Evolutionary conservation across 92 coral and sea anemone species (phyloP).

Genomic region (Meandrina meandrites): DNA sequence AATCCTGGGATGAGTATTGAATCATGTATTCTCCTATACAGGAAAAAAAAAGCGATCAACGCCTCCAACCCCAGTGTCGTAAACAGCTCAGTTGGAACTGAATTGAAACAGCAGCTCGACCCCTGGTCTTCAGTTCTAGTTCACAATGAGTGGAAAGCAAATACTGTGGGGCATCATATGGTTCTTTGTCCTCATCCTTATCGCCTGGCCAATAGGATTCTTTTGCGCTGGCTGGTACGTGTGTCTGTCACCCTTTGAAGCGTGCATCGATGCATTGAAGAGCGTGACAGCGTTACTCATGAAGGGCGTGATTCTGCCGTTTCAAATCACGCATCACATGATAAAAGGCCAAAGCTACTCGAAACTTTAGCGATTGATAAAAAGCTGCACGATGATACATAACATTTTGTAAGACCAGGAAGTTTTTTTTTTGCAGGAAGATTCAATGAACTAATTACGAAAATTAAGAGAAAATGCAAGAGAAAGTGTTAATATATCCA

Average conservation of each 20-base stretch:
- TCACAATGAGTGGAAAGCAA: slow-evolving; percentile 51
- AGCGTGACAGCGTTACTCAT: slow-evolving; percentile 83
- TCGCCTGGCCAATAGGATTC: slow-evolving; percentile 97
- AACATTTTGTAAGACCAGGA: neutral
- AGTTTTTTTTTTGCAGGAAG: neutral
- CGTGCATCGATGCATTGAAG: slow-evolving; percentile 91
- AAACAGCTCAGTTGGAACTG: neutral
- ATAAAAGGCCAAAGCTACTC: slow-evolving; percentile 73
- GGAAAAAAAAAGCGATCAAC: neutral
- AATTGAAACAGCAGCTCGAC: neutral
- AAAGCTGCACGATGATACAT: neutral
- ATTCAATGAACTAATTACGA: neutral
- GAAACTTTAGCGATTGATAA: neutral
- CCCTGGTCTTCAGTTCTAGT: too few species aligned
- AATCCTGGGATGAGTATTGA: neutral
- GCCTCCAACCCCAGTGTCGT: neutral
- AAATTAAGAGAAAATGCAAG: neutral
- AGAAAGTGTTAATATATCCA: neutral
- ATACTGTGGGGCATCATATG: slow-evolving; percentile 85
- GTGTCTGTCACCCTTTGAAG: slow-evolving; percentile 92
- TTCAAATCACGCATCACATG: slow-evolving; percentile 81
- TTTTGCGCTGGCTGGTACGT: slow-evolving; percentile 99
- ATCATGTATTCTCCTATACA: neutral
- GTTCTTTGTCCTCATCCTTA: slow-evolving; percentile 87
- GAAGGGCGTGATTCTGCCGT: slow-evolving; percentile 91